Evolutionary conservation across 2,888 invertebrate genomes (phyloP).

Genomic region (Andrena dorsata): DNA sequence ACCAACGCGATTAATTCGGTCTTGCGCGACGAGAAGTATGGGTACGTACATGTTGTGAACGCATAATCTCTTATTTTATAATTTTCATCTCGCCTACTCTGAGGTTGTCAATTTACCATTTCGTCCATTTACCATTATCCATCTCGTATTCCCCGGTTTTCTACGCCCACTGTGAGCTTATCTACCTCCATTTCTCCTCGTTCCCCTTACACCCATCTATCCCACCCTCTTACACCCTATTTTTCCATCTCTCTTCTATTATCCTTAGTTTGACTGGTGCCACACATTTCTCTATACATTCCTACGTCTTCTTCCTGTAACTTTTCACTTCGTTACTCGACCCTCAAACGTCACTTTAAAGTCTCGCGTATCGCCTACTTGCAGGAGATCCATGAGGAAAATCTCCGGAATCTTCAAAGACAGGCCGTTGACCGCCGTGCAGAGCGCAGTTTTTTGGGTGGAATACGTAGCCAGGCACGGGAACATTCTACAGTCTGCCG

Average conservation of each 20-base stretch:
- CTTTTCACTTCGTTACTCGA: neutral
- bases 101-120: no score
- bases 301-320: no score
- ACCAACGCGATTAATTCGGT: slow-evolving; percentile 67
- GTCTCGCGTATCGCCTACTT: slow-evolving; percentile 16
- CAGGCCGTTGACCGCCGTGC: slow-evolving; percentile 69
- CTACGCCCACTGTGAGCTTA: no score
- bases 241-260: no score
- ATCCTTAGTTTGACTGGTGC: no score
- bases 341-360: neutral
- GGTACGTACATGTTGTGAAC: slow-evolving; percentile 58
- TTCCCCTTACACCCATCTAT: no score
- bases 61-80: neutral
- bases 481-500: slow-evolving; percentile 74
- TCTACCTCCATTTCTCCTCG: no score
- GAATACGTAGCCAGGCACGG: slow-evolving; percentile 73
- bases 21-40: slow-evolving; percentile 67
- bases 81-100: no score
- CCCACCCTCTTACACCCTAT: no score
- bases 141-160: no score
- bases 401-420: slow-evolving; percentile 66
- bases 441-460: slow-evolving; percentile 73
- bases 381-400: slow-evolving; percentile 66
- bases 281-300: no score
- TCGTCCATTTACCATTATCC: no score